A percentile compares a stretch with the other conserved stretches of the same genome.
Evolutionary conservation across 2,888 invertebrate genomes (phyloP).

Genomic region (Sinotaia quadrata): DNA sequence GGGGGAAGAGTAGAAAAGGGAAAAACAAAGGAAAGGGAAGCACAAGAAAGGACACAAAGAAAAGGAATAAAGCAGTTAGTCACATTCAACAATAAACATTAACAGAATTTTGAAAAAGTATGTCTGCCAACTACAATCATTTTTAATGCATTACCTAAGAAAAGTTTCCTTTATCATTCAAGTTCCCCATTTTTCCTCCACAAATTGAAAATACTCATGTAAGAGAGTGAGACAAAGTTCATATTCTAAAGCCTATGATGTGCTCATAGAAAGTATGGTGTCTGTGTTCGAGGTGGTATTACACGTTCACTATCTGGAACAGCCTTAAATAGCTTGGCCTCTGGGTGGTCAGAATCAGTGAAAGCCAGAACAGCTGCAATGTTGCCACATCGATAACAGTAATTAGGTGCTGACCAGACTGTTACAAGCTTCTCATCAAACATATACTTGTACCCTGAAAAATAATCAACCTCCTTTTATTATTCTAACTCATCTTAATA

Average conservation of each 20-base stretch:
- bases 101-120: too few relatives aligned
- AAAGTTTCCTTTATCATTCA: not conserved
- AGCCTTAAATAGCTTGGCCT: conserved; percentile 89
- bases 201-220: not conserved
- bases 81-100: too few relatives aligned
- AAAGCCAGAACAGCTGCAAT: conserved; percentile 97
- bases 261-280: conserved; percentile 93
- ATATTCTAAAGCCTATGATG: too few relatives aligned
- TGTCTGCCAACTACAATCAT: too few relatives aligned
- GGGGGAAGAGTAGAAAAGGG: too few relatives aligned
- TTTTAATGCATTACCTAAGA: too few relatives aligned
- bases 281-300: conserved; percentile 91
- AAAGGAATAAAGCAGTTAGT: too few relatives aligned
- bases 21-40: too few relatives aligned
- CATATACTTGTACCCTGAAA: conserved; percentile 95
- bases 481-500: too few relatives aligned
- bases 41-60: too few relatives aligned
- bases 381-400: conserved; percentile 99
- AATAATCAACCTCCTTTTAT: too few relatives aligned
- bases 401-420: conserved; percentile 99
- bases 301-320: conserved; percentile 95
- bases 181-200: not conserved
- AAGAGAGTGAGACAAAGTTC: not conserved
- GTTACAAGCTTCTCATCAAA: conserved; percentile 97
- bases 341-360: conserved; percentile 77